A percentile compares a stretch with the other conserved stretches of the same genome.
Evolutionary conservation across 2,113 vertebrate genomes (phyloP).

Genomic region (Leptodactylus fuscus): DNA sequence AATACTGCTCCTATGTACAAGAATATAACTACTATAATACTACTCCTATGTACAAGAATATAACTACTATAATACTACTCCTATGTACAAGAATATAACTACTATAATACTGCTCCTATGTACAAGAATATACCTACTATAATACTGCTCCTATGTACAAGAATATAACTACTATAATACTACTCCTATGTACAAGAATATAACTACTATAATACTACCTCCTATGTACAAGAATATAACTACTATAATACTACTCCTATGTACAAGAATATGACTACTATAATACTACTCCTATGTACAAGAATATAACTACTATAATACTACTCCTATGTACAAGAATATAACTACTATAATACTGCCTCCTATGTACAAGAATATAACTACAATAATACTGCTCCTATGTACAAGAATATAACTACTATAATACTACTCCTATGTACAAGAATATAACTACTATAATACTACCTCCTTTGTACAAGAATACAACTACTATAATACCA

Average conservation of each 20-base stretch:
- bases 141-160: neutral
- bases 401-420: slow-evolving; percentile 11
- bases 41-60: neutral
- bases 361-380: neutral
- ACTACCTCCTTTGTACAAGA: neutral
- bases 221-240: slow-evolving; percentile 11
- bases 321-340: slow-evolving; percentile 1
- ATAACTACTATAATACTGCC: slow-evolving; percentile 9
- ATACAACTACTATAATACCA: slow-evolving; percentile 3
- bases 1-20: neutral
- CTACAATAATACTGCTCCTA: slow-evolving; percentile 1
- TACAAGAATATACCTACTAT: slow-evolving; percentile 1
- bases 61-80: slow-evolving; percentile 11
- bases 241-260: slow-evolving; percentile 5
- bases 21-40: slow-evolving; percentile 18
- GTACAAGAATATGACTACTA: slow-evolving; percentile 3
- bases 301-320: slow-evolving; percentile 17
- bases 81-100: slow-evolving; percentile 8
- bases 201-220: neutral
- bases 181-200: neutral
- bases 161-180: slow-evolving; percentile 18
- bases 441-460: slow-evolving; percentile 7
- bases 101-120: neutral
- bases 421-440: slow-evolving; percentile 6
- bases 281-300: neutral